phyloP scores from a whole-genome alignment of 2,797 vertebrate species.

The Allobates femoralis region DNA sequence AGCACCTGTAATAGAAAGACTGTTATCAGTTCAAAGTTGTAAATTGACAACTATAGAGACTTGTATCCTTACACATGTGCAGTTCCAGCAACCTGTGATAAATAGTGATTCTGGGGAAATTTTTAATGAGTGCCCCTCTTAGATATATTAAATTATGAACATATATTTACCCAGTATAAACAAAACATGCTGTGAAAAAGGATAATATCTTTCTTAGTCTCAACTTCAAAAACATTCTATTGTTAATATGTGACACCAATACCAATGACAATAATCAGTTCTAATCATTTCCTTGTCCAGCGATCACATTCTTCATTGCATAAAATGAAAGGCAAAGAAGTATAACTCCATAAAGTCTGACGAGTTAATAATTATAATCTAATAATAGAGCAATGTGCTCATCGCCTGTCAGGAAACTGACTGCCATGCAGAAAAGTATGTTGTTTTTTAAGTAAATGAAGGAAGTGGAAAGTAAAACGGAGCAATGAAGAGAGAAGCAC shows the following conservation, averaged over 20 bases:
- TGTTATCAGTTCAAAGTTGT: too few relatives aligned
- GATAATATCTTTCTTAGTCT: not conserved
- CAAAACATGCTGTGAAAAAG: too few relatives aligned
- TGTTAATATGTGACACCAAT: not conserved
- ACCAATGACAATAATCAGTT: not conserved
- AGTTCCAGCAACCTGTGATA: too few relatives aligned
- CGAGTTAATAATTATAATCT: constrained; percentile 46
- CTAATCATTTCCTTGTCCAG: not conserved
- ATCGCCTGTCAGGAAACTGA: constrained; percentile 16
- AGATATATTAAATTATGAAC: too few relatives aligned
- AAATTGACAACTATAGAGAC: too few relatives aligned
- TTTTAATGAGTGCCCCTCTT: too few relatives aligned
- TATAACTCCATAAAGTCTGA: not conserved
- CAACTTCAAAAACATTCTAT: not conserved
- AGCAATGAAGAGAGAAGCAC: constrained; percentile 28
- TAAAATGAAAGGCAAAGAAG: not conserved
- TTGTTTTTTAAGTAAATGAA: constrained; percentile 31
- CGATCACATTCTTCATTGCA: not conserved
- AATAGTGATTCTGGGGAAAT: too few relatives aligned
- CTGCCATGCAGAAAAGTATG: not conserved
- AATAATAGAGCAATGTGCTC: constrained; percentile 36
- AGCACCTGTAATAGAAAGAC: too few relatives aligned
- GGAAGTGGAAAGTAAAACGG: constrained; percentile 25
- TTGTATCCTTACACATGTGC: too few relatives aligned
- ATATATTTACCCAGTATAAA: too few relatives aligned